Evolutionary conservation across 2,888 invertebrate genomes (phyloP).

Genomic region (Andrena bucephala): DNA sequence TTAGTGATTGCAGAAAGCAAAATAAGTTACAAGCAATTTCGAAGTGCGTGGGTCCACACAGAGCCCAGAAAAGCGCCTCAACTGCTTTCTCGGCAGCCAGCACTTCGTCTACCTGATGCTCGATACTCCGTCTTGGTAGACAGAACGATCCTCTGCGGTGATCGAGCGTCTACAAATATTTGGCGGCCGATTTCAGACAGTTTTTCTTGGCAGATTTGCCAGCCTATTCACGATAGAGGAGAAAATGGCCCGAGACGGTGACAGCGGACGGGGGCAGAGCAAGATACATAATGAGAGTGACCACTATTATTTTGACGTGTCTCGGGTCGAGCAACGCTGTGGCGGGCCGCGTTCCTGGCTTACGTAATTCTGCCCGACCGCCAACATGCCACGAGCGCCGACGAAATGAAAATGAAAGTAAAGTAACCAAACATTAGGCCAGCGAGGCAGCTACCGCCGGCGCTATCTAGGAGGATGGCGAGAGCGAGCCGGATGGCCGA

Average conservation of each 20-base stretch:
- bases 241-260: not conserved
- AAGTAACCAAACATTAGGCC: conserved; percentile 75
- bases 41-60: too few species aligned
- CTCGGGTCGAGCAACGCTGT: conserved; percentile 71
- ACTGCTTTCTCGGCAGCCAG: too few species aligned
- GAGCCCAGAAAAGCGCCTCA: too few species aligned
- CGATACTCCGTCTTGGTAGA: not conserved
- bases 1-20: not conserved
- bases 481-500: conserved; percentile 31
- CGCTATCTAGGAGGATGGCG: conserved; percentile 41
- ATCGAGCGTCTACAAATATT: conserved; percentile 12
- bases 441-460: conserved; percentile 50
- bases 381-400: conserved; percentile 74
- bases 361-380: conserved; percentile 68
- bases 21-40: not conserved
- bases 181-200: conserved; percentile 23
- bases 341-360: conserved; percentile 54
- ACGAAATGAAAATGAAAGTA: conserved; percentile 84
- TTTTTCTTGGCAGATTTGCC: conserved; percentile 19
- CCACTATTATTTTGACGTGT: conserved; percentile 84
- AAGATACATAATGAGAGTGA: conserved; percentile 81
- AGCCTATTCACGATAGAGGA: conserved; percentile 6
- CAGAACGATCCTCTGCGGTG: not conserved
- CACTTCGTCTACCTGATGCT: not conserved
- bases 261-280: conserved; percentile 41